Evolutionary conservation across 2,888 invertebrate genomes (phyloP).

Genomic region (Clunio marinus): DNA sequence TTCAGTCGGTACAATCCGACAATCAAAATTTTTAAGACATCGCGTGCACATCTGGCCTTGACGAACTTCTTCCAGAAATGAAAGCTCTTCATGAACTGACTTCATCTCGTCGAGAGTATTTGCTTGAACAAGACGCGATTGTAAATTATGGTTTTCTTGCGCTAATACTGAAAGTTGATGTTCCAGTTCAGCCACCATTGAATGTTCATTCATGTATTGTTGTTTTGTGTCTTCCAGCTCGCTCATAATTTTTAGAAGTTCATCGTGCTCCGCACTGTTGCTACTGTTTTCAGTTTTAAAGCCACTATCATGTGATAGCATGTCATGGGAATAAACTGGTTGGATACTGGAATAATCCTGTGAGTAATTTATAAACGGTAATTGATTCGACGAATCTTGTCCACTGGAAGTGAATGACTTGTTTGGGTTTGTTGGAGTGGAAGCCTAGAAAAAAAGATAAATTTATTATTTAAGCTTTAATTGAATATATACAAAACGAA

Average conservation of each 20-base stretch:
- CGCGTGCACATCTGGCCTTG: constrained; percentile 79
- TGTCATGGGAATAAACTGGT: constrained; percentile 29
- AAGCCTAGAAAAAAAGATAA: constrained; percentile 34
- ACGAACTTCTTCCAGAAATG: constrained; percentile 79
- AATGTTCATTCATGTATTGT: constrained; percentile 66
- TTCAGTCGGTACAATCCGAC: constrained; percentile 44
- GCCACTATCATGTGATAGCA: constrained; percentile 36
- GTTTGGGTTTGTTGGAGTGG: constrained; percentile 35
- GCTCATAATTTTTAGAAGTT: constrained; percentile 57
- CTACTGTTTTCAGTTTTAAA: constrained; percentile 31
- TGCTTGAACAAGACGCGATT: constrained; percentile 48
- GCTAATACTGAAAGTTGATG: constrained; percentile 59
- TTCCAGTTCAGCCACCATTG: constrained; percentile 68
- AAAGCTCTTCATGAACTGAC: constrained; percentile 77
- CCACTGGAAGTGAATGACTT: constrained; percentile 15
- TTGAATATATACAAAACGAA: background rate
- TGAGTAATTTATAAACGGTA: constrained; percentile 31
- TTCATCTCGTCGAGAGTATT: constrained; percentile 70
- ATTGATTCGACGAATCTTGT: background rate
- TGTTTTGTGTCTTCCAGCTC: constrained; percentile 68
- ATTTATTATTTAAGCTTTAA: background rate
- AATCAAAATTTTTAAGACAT: constrained; percentile 66
- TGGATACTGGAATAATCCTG: constrained; percentile 33
- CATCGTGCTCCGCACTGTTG: constrained; percentile 46
- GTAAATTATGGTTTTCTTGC: constrained; percentile 50